Conservation (phyloP, 2,113 vertebrate genomes). For the Odontesthes bonariensis region DNA sequence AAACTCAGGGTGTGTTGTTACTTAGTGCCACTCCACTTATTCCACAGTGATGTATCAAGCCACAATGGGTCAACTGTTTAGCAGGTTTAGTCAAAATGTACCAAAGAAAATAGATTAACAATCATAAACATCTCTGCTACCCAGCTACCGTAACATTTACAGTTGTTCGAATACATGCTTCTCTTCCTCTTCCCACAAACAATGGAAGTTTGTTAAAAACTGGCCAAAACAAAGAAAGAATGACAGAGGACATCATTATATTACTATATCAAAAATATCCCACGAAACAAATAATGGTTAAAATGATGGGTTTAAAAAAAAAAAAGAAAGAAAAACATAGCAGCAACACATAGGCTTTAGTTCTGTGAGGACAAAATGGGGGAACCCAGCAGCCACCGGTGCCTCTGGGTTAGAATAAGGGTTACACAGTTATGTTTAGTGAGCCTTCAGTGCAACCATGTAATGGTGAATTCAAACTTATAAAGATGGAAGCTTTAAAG, state of each 20-base stretch:
- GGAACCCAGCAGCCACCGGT: conserved; percentile 85
- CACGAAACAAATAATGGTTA: conserved; percentile 56
- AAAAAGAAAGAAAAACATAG: conserved; percentile 74
- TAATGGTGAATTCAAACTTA: conserved; percentile 56
- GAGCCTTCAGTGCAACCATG: conserved; percentile 85
- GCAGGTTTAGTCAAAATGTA: conserved; percentile 59
- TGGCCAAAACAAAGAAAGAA: conserved; percentile 35
- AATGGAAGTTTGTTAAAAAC: conserved; percentile 49
- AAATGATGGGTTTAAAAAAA: conserved; percentile 53
- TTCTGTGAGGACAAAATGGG: conserved; percentile 77
- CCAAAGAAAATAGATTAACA: conserved; percentile 72
- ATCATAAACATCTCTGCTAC: conserved; percentile 70
- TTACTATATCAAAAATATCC: conserved; percentile 45
- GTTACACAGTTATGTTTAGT: conserved; percentile 59
- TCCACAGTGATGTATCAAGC: conserved; percentile 43
- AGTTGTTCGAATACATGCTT: conserved; percentile 79
- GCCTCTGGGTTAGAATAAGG: conserved; percentile 81
- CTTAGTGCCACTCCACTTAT: not conserved
- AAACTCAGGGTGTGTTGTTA: conserved; percentile 9
- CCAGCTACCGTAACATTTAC: conserved; percentile 76
- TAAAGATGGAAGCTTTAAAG: conserved; percentile 63
- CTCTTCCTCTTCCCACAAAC: conserved; percentile 58
- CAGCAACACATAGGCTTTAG: conserved; percentile 83
- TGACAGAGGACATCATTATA: conserved; percentile 45
- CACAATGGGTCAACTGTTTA: conserved; percentile 37